phyloP scores from a whole-genome alignment of 2,888 invertebrate genomes.

The Plusia festucae region DNA sequence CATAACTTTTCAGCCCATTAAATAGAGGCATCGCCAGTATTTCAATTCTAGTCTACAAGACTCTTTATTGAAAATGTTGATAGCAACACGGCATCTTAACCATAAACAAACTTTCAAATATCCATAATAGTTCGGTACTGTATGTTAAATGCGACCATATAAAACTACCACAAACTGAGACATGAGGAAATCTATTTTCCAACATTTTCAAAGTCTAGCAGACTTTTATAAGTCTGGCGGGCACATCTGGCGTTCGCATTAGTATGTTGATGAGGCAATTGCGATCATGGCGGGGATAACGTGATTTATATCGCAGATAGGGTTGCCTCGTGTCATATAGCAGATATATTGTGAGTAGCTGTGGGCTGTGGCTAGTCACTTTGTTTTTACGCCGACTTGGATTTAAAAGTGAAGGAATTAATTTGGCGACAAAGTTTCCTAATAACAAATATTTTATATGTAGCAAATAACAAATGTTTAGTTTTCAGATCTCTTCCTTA shows the following conservation, averaged over 20 bases:
- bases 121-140: conserved; percentile 9
- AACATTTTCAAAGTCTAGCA: conserved; percentile 62
- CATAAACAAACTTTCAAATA: background rate
- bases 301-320: conserved; percentile 83
- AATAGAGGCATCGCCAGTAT: background rate
- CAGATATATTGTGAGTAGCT: background rate
- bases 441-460: too few relatives aligned
- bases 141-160: conserved; percentile 17
- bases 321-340: conserved; percentile 60
- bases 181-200: conserved; percentile 56
- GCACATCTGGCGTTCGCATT: conserved; percentile 83
- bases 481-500: too few relatives aligned
- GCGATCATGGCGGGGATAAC: conserved; percentile 80
- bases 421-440: too few relatives aligned
- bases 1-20: too few relatives aligned
- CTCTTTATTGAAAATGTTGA: background rate
- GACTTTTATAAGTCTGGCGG: conserved; percentile 72
- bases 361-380: background rate
- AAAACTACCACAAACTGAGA: conserved; percentile 28
- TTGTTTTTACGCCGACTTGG: too few relatives aligned
- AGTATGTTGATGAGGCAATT: conserved; percentile 90
- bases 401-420: too few relatives aligned
- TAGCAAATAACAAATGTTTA: too few relatives aligned
- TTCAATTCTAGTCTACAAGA: background rate
- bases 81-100: background rate